Conservation (phyloP, 2,797 vertebrate species). For the Sphaeramia orbicularis region DNA sequence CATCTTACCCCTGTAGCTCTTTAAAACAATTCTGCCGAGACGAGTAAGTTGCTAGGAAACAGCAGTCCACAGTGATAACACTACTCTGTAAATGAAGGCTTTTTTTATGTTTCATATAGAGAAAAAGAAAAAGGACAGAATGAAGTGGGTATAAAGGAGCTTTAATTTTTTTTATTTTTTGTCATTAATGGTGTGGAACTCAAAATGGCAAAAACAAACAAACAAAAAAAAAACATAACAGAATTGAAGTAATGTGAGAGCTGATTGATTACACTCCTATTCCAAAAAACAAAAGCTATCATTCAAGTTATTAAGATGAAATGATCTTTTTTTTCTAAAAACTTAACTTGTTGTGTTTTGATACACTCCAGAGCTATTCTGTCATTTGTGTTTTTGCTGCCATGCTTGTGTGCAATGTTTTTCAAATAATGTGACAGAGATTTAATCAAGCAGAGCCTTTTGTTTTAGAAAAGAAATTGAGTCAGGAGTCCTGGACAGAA, state of each 20-base stretch:
- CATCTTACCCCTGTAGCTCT: conserved; percentile 58
- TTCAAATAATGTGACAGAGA: neutral
- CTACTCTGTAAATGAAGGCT: conserved; percentile 21
- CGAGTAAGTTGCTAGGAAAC: conserved; percentile 85
- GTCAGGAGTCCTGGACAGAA: conserved; percentile 6
- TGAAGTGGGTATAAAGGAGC: neutral
- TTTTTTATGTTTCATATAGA: neutral
- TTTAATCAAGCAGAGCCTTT: conserved; percentile 1
- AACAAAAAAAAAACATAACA: conserved; percentile 1
- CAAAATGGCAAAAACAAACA: neutral
- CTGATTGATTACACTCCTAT: neutral
- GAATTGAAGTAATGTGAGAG: neutral
- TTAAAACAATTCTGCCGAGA: conserved; percentile 68
- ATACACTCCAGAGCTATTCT: neutral
- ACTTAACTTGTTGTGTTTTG: neutral
- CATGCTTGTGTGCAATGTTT: neutral
- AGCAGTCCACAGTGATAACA: conserved; percentile 46
- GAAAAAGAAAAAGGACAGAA: neutral
- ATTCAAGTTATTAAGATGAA: conserved; percentile 22
- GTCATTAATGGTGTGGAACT: neutral
- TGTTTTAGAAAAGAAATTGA: conserved; percentile 21
- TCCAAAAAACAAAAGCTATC: conserved; percentile 21
- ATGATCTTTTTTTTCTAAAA: conserved; percentile 7
- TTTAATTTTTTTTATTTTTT: neutral
- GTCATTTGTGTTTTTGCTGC: neutral